Base-by-base conservation (phyloP, 1,140 invertebrate genomes). In the Euglossa dilemma region DNA sequence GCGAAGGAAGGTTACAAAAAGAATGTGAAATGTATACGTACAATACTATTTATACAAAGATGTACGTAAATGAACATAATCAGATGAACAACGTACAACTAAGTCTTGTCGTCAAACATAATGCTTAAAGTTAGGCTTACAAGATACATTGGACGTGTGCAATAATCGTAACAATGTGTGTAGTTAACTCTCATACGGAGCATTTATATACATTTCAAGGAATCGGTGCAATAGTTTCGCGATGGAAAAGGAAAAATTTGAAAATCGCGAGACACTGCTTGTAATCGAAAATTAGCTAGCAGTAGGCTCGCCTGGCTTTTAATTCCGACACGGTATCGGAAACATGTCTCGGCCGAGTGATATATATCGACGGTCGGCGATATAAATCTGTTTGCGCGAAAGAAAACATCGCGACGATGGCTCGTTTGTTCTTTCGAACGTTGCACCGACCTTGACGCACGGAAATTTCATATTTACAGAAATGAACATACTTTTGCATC, bases 101-200 rank as follows among this genome's bases (percentile, higher is more conserved):
- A 87, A 83, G 64, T 81, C 77, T 87, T 87, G 66, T 76, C 43
- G 52, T 80, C 82, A 70, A 87, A 87, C 67, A 59, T 85, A 87
- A 87, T 87, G 71, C 84, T 87, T 87, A 88, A 50, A 87, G n/a
- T 59, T 88, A 84, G 61, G n/a, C 80, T 90, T 88, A 86, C 20
- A 81, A 88, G 75, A 82, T 89, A 89, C 54, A 25, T 85, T 89
- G 73, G 8, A 73, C 36, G 43, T 83, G 86, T 86, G 88, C 79
- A 80, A 86, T 79, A 70, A 83, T 80, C 75, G 74, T 89, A 88
- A 89, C 86, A 83, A 88, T 73, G 80, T 84, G 88, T 88, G 85
- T 83, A 85, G 76, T 88, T 81, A 69, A 63, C 47, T 54, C 74
- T 80, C 80, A 77, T 47, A 76, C 54, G 67, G 66, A 52, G 72